A percentile compares a stretch with the other conserved stretches of the same genome.
phyloP scores from a whole-genome alignment of 2,797 vertebrate genomes.

The Podarcis siculus region DNA sequence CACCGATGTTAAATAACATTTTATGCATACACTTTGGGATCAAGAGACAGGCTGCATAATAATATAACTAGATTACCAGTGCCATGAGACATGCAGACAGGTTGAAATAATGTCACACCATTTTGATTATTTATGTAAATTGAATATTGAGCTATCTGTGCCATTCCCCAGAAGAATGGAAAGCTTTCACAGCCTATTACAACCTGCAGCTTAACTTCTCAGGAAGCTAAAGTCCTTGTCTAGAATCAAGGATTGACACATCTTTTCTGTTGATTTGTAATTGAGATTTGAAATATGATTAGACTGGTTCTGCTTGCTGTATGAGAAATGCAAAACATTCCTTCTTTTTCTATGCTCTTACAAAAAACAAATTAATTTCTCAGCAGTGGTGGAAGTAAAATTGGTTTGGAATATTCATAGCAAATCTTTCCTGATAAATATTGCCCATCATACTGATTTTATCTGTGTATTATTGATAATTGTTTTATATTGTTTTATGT shows the following conservation, averaged over 20 bases:
- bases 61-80: constrained; percentile 21
- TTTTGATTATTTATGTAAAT: constrained; percentile 35
- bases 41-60: constrained; percentile 10
- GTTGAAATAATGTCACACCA: constrained; percentile 35
- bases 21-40: neutral
- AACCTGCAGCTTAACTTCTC: accelerated
- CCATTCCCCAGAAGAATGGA: constrained; percentile 1
- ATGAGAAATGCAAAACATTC: constrained; percentile 26
- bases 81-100: constrained; percentile 30
- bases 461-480: too few species aligned
- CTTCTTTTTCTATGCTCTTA: constrained; percentile 25
- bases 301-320: constrained; percentile 1
- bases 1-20: neutral
- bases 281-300: constrained; percentile 19
- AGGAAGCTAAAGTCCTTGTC: neutral
- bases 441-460: neutral
- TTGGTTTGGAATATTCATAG: neutral
- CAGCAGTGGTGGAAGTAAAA: constrained; percentile 30
- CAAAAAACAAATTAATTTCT: constrained; percentile 11
- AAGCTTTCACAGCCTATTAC: neutral
- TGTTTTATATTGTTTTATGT: too few species aligned
- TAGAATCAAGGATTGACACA: neutral
- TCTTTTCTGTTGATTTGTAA: constrained; percentile 9
- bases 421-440: neutral
- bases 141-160: constrained; percentile 28